phyloP scores from a whole-genome alignment of 2,797 vertebrate species.

The Cheirogaleus major region DNA sequence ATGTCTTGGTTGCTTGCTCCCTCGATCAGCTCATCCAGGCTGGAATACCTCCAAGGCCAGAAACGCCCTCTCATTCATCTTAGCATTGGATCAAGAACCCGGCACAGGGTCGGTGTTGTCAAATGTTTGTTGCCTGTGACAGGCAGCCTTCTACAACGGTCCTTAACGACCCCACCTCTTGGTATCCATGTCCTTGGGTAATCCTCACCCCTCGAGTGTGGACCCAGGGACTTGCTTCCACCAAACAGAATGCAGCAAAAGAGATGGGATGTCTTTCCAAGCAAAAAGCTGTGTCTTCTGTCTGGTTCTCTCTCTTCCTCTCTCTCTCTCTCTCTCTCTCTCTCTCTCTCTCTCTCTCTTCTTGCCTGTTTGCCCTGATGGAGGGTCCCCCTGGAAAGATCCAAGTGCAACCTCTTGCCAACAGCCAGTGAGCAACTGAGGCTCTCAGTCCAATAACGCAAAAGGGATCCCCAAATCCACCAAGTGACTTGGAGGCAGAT shows the following conservation, averaged over 20 bases:
- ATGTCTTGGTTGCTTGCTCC: neutral
- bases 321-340: too few relatives aligned
- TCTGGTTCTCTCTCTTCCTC: neutral
- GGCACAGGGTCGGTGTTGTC: too few relatives aligned
- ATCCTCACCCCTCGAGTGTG: too few relatives aligned
- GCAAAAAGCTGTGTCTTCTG: neutral
- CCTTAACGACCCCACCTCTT: neutral
- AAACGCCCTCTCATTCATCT: neutral
- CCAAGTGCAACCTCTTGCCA: neutral
- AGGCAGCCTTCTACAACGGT: neutral
- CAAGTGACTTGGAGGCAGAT: neutral
- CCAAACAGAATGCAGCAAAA: neutral
- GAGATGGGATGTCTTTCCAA: neutral
- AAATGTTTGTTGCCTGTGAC: neutral
- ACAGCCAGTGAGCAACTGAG: neutral
- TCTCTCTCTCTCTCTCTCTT: neutral
- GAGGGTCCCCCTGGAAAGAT: neutral
- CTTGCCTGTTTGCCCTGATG: neutral
- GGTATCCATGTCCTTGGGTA: too few relatives aligned
- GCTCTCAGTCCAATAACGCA: neutral
- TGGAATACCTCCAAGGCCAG: neutral
- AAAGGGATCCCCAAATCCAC: neutral
- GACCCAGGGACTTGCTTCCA: neutral
- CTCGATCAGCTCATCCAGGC: neutral
- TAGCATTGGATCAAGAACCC: neutral